These are phyloP conservation scores for Rhagonycha lutea DNA, from an alignment of 2,888 invertebrate species.

Conservation along the genomic window DNA sequence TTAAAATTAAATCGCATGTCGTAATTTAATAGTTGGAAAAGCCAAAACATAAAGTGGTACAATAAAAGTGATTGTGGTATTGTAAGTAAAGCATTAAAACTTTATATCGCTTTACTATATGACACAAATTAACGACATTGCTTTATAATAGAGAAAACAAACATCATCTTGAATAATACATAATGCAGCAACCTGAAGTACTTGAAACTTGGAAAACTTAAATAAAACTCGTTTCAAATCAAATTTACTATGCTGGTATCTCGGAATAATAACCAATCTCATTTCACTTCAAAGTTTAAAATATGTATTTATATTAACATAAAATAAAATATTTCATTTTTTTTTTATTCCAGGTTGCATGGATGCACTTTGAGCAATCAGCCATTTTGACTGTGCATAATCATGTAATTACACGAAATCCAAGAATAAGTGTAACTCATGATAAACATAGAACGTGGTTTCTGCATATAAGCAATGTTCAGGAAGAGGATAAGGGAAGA, in stretches of 20 bases:
- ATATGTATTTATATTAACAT: background rate
- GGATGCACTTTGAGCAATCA: slow-evolving; percentile 95
- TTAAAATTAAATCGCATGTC: background rate
- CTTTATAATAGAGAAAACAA: slow-evolving; percentile 24
- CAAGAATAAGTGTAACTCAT: slow-evolving; percentile 88
- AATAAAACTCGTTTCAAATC: slow-evolving; percentile 24
- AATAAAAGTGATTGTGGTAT: slow-evolving; percentile 35
- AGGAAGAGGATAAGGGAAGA: slow-evolving; percentile 87
- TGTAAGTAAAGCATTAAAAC: slow-evolving; percentile 38
- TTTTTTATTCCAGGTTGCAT: slow-evolving; percentile 76
- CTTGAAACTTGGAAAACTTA: slow-evolving; percentile 23
- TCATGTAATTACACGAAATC: slow-evolving; percentile 92
- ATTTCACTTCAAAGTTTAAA: slow-evolving; percentile 1
- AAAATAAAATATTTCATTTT: background rate
- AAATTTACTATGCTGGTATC: slow-evolving; percentile 24
- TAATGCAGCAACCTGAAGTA: slow-evolving; percentile 28
- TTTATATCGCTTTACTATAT: slow-evolving; percentile 34
- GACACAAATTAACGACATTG: slow-evolving; percentile 34
- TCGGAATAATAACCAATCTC: slow-evolving; percentile 10
- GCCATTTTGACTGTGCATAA: slow-evolving; percentile 92
- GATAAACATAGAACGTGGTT: slow-evolving; percentile 93
- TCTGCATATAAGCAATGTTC: slow-evolving; percentile 88
- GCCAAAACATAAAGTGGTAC: slow-evolving; percentile 19
- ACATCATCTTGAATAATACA: slow-evolving; percentile 29
- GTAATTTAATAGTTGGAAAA: slow-evolving; percentile 13